Conservation (phyloP, 2,797 vertebrate genomes). For the Forpus xanthops region DNA sequence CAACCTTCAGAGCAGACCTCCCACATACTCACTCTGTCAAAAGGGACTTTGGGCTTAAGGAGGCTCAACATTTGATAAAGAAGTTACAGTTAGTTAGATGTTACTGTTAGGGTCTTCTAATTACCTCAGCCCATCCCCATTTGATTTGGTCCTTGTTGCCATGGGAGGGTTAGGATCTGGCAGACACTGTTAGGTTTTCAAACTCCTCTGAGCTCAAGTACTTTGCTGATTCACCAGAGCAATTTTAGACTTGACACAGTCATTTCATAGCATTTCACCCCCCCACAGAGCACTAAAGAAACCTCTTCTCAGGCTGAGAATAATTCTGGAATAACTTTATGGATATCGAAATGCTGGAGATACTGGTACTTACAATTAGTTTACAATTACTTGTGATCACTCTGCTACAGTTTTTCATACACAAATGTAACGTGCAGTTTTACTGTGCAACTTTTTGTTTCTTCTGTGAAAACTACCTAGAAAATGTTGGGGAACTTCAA, state of each 20-base stretch:
- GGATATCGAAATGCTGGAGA: neutral
- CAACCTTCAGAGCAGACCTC: neutral
- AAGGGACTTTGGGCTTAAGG: neutral
- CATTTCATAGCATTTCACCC: neutral
- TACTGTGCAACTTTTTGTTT: neutral
- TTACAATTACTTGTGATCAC: neutral
- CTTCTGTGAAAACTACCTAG: neutral
- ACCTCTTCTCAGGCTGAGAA: neutral
- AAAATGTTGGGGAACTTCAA: neutral
- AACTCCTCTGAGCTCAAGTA: neutral
- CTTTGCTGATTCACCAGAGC: conserved; percentile 3
- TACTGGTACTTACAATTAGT: neutral
- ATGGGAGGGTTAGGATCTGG: neutral
- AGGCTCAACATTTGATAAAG: neutral
- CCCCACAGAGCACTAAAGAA: neutral
- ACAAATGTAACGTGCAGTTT: neutral
- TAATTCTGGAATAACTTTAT: neutral
- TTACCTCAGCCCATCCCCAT: neutral
- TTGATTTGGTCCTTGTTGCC: neutral
- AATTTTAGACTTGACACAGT: neutral
- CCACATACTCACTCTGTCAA: neutral
- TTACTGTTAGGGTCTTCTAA: neutral
- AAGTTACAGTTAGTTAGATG: neutral
- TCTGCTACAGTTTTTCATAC: neutral
- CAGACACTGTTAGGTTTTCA: neutral